phyloP scores from a whole-genome alignment of 2,113 vertebrate genomes.

The Cottus gobio region DNA sequence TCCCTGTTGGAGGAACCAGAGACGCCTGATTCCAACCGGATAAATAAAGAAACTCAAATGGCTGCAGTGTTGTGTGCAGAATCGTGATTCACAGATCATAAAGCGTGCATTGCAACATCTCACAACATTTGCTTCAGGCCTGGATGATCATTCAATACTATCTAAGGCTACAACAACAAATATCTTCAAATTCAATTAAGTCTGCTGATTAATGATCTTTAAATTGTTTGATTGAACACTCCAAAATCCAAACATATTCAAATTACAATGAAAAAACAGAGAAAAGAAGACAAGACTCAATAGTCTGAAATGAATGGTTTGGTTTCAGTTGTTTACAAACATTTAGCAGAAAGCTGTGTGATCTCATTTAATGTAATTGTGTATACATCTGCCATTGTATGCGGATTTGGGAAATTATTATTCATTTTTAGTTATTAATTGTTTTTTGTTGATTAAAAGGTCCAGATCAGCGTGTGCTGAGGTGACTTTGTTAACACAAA shows the following conservation, averaged over 20 bases:
- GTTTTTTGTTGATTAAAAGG: too few species aligned
- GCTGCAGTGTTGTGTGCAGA: neutral
- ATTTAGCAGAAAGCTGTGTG: neutral
- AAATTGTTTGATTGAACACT: neutral
- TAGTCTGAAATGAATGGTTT: too few species aligned
- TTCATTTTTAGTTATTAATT: too few species aligned
- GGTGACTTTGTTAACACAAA: neutral
- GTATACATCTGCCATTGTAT: neutral
- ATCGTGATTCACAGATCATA: neutral
- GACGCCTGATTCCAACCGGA: neutral
- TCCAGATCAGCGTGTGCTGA: neutral
- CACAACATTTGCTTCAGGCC: neutral
- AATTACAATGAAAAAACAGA: too few species aligned
- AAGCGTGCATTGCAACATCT: neutral
- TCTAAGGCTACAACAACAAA: neutral
- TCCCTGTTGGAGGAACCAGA: slow-evolving; percentile 10
- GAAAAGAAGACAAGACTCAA: too few species aligned
- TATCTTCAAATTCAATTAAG: neutral
- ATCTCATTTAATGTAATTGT: neutral
- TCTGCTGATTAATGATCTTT: neutral
- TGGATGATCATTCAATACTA: neutral
- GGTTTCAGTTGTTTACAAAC: too few species aligned
- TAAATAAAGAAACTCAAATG: neutral
- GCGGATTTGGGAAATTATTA: too few species aligned
- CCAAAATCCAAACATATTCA: too few species aligned